Conservation (phyloP, 2,797 vertebrate genomes). For the Rhadinocentrus ornatus region DNA sequence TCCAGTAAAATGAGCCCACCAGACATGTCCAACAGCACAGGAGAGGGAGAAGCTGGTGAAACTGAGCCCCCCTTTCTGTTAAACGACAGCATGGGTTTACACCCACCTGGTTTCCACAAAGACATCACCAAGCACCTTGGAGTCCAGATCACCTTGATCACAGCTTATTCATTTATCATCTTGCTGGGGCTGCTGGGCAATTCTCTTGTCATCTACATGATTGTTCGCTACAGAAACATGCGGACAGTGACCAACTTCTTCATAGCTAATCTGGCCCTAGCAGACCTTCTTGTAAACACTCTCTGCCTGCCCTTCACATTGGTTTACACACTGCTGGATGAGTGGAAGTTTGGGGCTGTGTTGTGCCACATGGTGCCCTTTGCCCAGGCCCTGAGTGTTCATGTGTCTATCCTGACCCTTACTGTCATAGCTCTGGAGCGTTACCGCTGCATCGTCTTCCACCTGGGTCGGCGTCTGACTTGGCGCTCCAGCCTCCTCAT, state of each 20-base stretch:
- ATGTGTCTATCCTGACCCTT: conserved; percentile 91
- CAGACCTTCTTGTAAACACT: conserved; percentile 91
- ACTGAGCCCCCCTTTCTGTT: conserved; percentile 54
- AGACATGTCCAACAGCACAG: conserved; percentile 82
- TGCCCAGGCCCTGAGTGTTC: conserved; percentile 91
- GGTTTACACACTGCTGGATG: conserved; percentile 90
- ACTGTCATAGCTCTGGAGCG: conserved; percentile 92
- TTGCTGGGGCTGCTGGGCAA: conserved; percentile 91
- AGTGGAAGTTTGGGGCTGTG: conserved; percentile 93
- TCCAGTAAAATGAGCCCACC: conserved; percentile 81
- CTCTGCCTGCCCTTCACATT: conserved; percentile 93
- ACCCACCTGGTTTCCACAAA: conserved; percentile 81
- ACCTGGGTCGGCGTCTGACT: conserved; percentile 89
- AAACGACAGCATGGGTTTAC: conserved; percentile 72
- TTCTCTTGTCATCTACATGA: conserved; percentile 91
- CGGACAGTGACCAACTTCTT: conserved; percentile 95
- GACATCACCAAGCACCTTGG: conserved; percentile 91
- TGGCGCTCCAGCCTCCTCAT: conserved; percentile 88
- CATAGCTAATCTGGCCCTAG: conserved; percentile 93
- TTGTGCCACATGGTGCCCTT: conserved; percentile 93
- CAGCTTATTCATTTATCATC: conserved; percentile 91
- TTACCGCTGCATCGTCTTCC: conserved; percentile 92
- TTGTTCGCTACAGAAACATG: conserved; percentile 91
- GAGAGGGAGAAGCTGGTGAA: conserved; percentile 66
- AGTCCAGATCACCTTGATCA: conserved; percentile 89